Conservation (phyloP, 2,888 invertebrate species). For the Autographa pulchrina region DNA sequence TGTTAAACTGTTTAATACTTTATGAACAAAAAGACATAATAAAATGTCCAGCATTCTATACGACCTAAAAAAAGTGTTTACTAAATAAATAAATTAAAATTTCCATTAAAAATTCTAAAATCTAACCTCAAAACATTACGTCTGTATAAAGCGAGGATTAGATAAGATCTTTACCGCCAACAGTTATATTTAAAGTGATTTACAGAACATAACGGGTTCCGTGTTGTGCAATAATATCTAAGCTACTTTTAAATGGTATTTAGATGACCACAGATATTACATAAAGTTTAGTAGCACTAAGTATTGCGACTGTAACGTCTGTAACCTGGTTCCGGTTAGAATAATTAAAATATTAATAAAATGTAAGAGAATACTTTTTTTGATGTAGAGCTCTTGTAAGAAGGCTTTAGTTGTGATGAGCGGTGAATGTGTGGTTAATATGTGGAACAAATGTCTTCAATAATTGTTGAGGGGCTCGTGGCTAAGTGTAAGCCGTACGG, state of each 20-base stretch:
- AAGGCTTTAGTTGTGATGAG: no score
- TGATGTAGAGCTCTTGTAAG: neutral
- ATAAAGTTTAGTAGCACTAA: slow-evolving; percentile 33
- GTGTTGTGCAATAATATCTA: slow-evolving; percentile 32
- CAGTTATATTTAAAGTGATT: slow-evolving; percentile 27
- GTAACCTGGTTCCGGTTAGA: slow-evolving; percentile 28
- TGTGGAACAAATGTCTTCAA: no score
- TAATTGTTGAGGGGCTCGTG: no score
- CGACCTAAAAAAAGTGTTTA: no score
- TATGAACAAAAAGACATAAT: no score
- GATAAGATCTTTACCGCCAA: slow-evolving; percentile 10
- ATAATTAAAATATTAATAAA: slow-evolving; percentile 18
- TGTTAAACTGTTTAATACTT: no score
- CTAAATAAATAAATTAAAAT: no score
- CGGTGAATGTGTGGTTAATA: no score
- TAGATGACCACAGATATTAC: slow-evolving; percentile 18
- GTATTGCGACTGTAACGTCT: slow-evolving; percentile 16
- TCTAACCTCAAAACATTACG: slow-evolving; percentile 15
- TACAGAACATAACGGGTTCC: slow-evolving; percentile 21
- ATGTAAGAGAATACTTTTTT: neutral
- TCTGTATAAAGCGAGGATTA: slow-evolving; percentile 9
- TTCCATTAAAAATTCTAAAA: slow-evolving; percentile 5
- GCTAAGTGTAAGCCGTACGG: no score
- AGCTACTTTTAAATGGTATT: slow-evolving; percentile 21
- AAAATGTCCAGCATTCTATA: no score